Percentiles rank a stretch among this genome's conserved stretches.
These are phyloP conservation scores for Drosophila busckii DNA, from an alignment of 1,140 invertebrate species.

Conservation along the genomic window DNA sequence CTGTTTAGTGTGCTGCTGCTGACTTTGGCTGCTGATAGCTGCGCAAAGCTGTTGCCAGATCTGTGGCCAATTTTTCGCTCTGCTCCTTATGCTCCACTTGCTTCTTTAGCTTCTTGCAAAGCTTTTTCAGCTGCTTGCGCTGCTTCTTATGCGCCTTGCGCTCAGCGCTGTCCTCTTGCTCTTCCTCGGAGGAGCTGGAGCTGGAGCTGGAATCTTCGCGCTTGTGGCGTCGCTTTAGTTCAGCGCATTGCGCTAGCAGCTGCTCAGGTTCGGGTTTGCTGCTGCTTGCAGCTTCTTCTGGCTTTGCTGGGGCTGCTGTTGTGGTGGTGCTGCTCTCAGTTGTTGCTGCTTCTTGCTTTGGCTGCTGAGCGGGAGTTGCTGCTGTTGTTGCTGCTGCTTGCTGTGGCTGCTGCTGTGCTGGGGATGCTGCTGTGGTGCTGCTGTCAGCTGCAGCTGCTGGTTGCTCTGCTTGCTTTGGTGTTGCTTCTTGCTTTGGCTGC, in stretches of 20 bases:
- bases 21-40: conserved; percentile 21
- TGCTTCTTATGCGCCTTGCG: conserved; percentile 50
- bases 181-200: conserved; percentile 53
- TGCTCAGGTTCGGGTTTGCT: conserved; percentile 23
- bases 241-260: conserved; percentile 45
- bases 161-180: conserved; percentile 42
- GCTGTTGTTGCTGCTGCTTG: background rate
- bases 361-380: conserved; percentile 2
- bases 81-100: conserved; percentile 46
- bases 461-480: conserved; percentile 17
- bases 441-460: background rate
- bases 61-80: conserved; percentile 14
- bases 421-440: conserved; percentile 4
- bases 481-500: conserved; percentile 6
- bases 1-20: conserved; percentile 16
- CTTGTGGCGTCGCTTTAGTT: conserved; percentile 43
- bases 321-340: conserved; percentile 6
- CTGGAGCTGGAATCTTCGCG: conserved; percentile 45
- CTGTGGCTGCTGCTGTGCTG: background rate
- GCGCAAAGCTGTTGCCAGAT: conserved; percentile 44
- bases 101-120: conserved; percentile 53
- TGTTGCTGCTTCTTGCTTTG: background rate
- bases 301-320: conserved; percentile 32
- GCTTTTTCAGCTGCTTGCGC: conserved; percentile 63
- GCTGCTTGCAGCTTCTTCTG: conserved; percentile 4